phyloP scores from a whole-genome alignment of 1,140 invertebrate species.

The Brachionus rotundiformis region DNA sequence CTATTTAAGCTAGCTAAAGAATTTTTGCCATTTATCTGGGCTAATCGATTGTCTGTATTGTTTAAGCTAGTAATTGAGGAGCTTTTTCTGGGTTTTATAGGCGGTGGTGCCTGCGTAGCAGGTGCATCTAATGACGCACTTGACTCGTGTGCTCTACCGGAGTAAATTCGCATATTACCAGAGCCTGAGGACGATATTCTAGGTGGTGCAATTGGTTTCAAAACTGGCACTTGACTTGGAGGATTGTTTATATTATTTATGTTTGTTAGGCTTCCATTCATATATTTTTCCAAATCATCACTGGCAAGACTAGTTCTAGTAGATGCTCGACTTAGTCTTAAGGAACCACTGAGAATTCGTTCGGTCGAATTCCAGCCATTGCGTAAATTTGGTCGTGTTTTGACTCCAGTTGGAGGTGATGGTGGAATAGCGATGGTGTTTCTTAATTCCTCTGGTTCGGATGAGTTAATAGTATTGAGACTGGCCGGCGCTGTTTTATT shows the following conservation, averaged over 20 bases:
- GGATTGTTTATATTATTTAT: neutral
- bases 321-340: constrained; percentile 10
- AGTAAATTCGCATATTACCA: constrained; percentile 17
- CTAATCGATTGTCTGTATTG: neutral
- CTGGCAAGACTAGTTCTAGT: constrained; percentile 45
- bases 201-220: constrained; percentile 39
- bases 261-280: neutral
- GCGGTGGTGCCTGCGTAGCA: constrained; percentile 22
- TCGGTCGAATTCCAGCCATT: constrained; percentile 45
- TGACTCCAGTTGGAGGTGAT: constrained; percentile 29
- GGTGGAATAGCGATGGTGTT: constrained; percentile 15
- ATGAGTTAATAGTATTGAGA: neutral
- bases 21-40: constrained; percentile 15
- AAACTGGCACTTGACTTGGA: neutral
- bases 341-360: constrained; percentile 32
- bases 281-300: constrained; percentile 50
- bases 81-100: constrained; percentile 47
- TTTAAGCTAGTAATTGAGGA: constrained; percentile 35
- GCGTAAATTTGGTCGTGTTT: constrained; percentile 40
- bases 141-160: constrained; percentile 19
- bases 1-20: neutral
- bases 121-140: constrained; percentile 20
- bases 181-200: constrained; percentile 20
- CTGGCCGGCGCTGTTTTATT: constrained; percentile 23
- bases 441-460: neutral